Conservation (phyloP, 2,797 vertebrate species). For the Amblyopsis hoosieri region DNA sequence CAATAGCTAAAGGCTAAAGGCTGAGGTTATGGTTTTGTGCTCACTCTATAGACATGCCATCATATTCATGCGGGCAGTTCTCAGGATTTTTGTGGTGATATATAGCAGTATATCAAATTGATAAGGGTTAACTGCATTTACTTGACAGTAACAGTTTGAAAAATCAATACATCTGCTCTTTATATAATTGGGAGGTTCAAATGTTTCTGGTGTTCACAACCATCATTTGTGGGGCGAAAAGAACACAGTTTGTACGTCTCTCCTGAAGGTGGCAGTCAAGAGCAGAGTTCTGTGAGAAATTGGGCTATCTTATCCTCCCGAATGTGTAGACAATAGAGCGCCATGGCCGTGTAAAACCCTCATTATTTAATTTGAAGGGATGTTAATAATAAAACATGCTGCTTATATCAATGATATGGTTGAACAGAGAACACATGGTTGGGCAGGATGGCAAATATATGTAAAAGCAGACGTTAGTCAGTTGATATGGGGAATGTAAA, state of each 20-base stretch:
- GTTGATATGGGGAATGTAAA: slow-evolving; percentile 32
- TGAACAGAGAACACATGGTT: slow-evolving; percentile 7
- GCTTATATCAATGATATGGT: too few relatives aligned
- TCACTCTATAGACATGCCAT: not conserved
- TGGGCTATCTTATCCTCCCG: slow-evolving; percentile 29
- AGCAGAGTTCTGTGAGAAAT: slow-evolving; percentile 32
- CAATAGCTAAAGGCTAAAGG: slow-evolving; percentile 35
- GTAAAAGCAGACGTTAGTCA: not conserved
- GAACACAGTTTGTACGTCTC: slow-evolving; percentile 22
- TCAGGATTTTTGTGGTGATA: not conserved
- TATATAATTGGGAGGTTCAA: slow-evolving; percentile 28
- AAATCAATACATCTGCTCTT: slow-evolving; percentile 39
- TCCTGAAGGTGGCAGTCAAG: slow-evolving; percentile 49
- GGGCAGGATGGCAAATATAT: too few relatives aligned
- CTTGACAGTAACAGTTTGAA: slow-evolving; percentile 13
- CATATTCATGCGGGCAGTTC: slow-evolving; percentile 13
- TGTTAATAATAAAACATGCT: too few relatives aligned
- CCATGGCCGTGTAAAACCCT: slow-evolving; percentile 27
- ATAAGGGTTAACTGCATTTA: slow-evolving; percentile 22
- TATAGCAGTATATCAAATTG: not conserved
- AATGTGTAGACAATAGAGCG: slow-evolving; percentile 43
- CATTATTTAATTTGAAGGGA: not conserved
- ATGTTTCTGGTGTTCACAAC: slow-evolving; percentile 37
- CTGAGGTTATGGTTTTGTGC: slow-evolving; percentile 33
- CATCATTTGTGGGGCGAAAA: slow-evolving; percentile 2